Base-by-base conservation (phyloP, 2,113 vertebrate genomes). In the Ptyas mucosa region DNA sequence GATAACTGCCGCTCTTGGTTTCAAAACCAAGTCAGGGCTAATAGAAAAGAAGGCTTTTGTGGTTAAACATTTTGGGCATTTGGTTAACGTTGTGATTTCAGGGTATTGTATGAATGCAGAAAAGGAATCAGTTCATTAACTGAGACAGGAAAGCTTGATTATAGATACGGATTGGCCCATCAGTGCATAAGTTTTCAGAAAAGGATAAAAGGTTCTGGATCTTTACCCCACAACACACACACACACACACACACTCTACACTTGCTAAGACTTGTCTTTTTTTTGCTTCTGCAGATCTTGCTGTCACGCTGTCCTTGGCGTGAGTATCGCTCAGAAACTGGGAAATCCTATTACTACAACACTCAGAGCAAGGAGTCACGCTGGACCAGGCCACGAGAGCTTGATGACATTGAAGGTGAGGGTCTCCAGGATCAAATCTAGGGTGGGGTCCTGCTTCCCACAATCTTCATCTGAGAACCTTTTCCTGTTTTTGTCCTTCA, bases 271-370 rank as follows among this genome's bases (percentile, higher is more conserved):
- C 69, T 81, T 81, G 15, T 21, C 54, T 43, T 58, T 86, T 39
- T 52, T 52, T 9, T 86, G 3, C 11, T 55, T 24, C 54, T 86
- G 34, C 75, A 93, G 92, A 88, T 93, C 43, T 52, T 93, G 23
- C 23, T 90, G 12, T 93, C 92, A 0, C 88, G 46, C 88, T 93
- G 92, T 14, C 92, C 92, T n/a, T 93, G 92, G 92, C 92, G 88
- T 18, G 92, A 90, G 29, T 93, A 93, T 34, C 92, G 88, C 69
- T 93, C 92, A 1, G 92, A 93, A 55, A 93, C 75, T 1, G 88
- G 92, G 46, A 93, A 93, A n/a, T 89, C 92, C 54, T 93, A 93
- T 90, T 93, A 93, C 54, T 93, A 93, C 69, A 93, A 93, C 46
- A 58, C 88, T 39, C 92, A 93, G 54, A 93, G 88, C 46, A 93